These are phyloP conservation scores for Phortica magna DNA, from an alignment of 2,888 invertebrate species.

Conservation along the genomic window DNA sequence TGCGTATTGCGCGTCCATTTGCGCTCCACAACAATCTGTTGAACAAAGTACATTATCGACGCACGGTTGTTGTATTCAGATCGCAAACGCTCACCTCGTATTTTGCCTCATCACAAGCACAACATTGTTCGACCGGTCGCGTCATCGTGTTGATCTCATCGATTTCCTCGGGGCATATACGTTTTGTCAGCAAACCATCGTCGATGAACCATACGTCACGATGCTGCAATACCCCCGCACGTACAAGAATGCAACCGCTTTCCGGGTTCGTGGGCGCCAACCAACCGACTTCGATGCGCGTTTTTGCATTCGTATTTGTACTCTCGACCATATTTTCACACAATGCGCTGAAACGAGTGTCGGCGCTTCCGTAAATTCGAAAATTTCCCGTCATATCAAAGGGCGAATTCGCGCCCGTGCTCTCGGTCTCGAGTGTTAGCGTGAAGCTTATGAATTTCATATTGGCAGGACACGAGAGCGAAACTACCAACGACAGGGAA, in stretches of 20 bases:
- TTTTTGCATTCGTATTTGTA: conserved; percentile 87
- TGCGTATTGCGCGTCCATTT: conserved; percentile 97
- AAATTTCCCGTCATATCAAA: conserved; percentile 81
- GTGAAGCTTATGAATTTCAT: conserved; percentile 90
- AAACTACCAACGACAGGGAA: conserved; percentile 78
- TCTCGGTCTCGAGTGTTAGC: conserved; percentile 86
- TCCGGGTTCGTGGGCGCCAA: conserved; percentile 86
- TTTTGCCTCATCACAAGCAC: conserved; percentile 98
- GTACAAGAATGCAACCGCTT: conserved; percentile 89
- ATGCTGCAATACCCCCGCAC: conserved; percentile 87
- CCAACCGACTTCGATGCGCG: conserved; percentile 87
- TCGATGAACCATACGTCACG: conserved; percentile 89
- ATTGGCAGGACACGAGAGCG: conserved; percentile 82
- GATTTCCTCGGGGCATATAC: conserved; percentile 85
- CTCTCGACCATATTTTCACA: conserved; percentile 92
- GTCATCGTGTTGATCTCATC: conserved; percentile 83
- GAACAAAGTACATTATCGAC: conserved; percentile 38
- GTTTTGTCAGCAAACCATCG: conserved; percentile 85
- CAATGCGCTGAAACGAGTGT: conserved; percentile 85
- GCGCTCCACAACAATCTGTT: conserved; percentile 91
- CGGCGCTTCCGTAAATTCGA: conserved; percentile 84
- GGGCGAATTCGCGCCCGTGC: conserved; percentile 66
- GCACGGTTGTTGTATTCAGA: neutral
- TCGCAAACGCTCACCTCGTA: conserved; percentile 84
- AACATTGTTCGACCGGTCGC: conserved; percentile 86